phyloP scores from a whole-genome alignment of 2,888 invertebrate genomes.

The Uloborus plumipes region DNA sequence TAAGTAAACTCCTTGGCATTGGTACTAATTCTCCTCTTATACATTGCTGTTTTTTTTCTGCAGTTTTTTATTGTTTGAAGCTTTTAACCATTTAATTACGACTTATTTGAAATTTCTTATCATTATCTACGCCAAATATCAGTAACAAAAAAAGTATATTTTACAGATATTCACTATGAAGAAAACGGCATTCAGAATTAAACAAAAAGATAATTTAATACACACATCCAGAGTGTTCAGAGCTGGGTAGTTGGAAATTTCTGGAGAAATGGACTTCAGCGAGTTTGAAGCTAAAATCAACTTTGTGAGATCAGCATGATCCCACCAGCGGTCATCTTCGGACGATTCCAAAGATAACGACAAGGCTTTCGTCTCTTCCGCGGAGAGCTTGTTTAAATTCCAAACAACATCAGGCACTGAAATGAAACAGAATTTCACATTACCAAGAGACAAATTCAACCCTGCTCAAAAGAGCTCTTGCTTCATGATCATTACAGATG shows the following conservation, averaged over 20 bases:
- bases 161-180: background rate
- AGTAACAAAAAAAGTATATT: too few relatives aligned
- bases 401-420: constrained; percentile 72
- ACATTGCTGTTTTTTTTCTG: too few relatives aligned
- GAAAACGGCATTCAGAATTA: background rate
- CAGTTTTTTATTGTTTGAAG: too few relatives aligned
- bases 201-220: constrained; percentile 55
- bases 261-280: constrained; percentile 70
- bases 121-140: constrained; percentile 75
- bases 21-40: too few relatives aligned
- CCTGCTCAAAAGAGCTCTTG: too few relatives aligned
- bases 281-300: constrained; percentile 76
- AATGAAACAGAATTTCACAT: background rate
- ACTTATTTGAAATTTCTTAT: constrained; percentile 75
- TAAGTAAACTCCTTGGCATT: too few relatives aligned
- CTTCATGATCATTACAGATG: too few relatives aligned
- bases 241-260: constrained; percentile 70
- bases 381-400: constrained; percentile 72
- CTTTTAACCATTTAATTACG: too few relatives aligned
- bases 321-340: constrained; percentile 82
- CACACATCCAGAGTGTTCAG: constrained; percentile 73
- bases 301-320: constrained; percentile 81
- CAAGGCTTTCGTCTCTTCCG: constrained; percentile 71
- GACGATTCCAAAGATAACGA: constrained; percentile 67
- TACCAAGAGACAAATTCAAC: too few relatives aligned